Percentiles rank a stretch among this genome's conserved stretches.
Conservation (phyloP, 2,113 vertebrate species). For the Urocitellus parryii region DNA sequence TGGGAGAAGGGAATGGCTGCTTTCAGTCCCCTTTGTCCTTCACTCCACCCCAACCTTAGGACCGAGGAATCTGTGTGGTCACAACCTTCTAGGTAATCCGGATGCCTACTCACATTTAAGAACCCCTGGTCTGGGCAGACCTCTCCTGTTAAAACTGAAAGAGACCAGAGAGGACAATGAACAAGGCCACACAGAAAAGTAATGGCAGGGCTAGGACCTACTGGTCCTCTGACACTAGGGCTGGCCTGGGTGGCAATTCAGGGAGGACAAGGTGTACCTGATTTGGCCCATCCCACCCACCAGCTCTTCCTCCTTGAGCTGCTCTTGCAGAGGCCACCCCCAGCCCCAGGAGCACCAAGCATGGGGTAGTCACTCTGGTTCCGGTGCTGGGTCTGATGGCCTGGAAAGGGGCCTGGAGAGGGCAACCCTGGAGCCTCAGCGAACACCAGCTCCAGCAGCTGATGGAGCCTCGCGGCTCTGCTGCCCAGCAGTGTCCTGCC, state of each 20-base stretch:
- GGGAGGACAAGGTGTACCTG: not conserved
- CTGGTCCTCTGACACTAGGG: not conserved
- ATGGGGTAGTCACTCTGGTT: not conserved
- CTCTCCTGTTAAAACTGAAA: not conserved
- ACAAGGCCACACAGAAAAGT: not conserved
- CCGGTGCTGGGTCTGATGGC: not conserved
- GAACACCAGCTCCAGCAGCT: not conserved
- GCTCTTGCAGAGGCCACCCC: not conserved
- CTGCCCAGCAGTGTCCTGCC: not conserved
- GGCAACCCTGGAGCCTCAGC: no score
- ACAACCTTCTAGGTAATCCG: not conserved
- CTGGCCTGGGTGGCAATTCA: not conserved
- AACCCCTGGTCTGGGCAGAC: not conserved
- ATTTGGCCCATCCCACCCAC: not conserved
- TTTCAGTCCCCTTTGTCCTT: not conserved
- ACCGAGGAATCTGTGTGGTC: not conserved
- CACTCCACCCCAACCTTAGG: not conserved
- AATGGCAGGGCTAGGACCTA: not conserved
- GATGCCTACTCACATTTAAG: not conserved
- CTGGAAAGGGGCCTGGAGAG: not conserved
- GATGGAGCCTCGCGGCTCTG: not conserved
- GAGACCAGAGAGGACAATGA: slow-evolving; percentile 44
- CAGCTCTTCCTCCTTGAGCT: not conserved
- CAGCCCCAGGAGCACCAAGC: not conserved
- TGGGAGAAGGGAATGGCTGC: not conserved